A percentile compares a stretch with the other conserved stretches of the same genome.
These are phyloP conservation scores for Chalcosyrphus nemorum DNA, from an alignment of 2,888 invertebrate species.

Conservation along the genomic window DNA sequence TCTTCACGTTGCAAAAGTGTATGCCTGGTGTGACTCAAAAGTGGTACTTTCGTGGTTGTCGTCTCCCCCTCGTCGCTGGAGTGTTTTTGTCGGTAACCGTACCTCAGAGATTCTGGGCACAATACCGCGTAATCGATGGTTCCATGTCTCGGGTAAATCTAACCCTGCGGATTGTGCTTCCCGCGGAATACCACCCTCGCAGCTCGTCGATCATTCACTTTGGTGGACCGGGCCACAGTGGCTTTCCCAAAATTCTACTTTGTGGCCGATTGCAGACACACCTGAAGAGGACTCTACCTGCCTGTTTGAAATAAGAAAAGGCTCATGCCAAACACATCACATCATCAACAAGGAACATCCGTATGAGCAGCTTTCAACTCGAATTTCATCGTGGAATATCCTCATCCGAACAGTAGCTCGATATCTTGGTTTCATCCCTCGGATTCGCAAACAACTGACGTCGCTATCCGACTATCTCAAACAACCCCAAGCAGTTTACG, in stretches of 20 bases:
- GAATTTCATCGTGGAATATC: not conserved
- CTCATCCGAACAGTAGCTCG: constrained; percentile 11
- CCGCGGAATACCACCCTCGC: constrained; percentile 51
- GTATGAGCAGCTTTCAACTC: constrained; percentile 2
- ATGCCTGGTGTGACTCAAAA: constrained; percentile 75
- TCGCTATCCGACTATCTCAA: not conserved
- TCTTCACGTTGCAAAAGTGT: not conserved
- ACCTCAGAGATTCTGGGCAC: constrained; percentile 51
- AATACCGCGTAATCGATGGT: constrained; percentile 45
- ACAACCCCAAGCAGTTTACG: not conserved
- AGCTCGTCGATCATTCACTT: constrained; percentile 25
- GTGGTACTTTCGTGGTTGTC: constrained; percentile 75
- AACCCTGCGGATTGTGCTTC: constrained; percentile 72
- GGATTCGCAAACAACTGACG: not conserved
- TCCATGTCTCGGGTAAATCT: constrained; percentile 48
- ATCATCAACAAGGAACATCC: not conserved
- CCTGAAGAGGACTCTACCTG: not conserved
- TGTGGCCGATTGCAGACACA: not conserved
- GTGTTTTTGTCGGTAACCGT: constrained; percentile 52
- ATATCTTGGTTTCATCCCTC: not conserved
- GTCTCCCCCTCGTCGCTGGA: constrained; percentile 29
- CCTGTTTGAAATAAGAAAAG: no score
- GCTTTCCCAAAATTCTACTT: no score
- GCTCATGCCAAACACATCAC: no score
- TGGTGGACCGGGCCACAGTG: constrained; percentile 70